Evolutionary conservation across 2,888 invertebrate genomes (phyloP).

Genomic region (Pelosia muscerda): DNA sequence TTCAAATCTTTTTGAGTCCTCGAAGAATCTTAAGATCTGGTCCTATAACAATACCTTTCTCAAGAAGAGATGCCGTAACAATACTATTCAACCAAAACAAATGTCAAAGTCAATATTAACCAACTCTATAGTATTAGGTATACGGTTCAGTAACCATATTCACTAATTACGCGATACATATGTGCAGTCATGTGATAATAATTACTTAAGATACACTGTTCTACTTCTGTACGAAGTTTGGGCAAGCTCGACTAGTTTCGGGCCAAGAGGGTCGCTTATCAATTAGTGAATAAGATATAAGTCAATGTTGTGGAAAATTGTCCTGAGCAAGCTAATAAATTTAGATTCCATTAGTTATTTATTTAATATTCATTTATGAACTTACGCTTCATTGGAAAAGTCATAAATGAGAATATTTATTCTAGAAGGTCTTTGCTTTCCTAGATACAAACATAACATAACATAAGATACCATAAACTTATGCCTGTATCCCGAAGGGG

Average conservation of each 20-base stretch:
- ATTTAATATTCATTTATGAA: background rate
- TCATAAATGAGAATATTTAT: background rate
- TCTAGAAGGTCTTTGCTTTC: no score
- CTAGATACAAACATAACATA: no score
- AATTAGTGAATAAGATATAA: constrained; percentile 5
- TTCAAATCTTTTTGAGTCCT: no score
- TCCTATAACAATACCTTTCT: no score
- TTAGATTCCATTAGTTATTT: background rate
- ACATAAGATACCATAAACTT: no score
- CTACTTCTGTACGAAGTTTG: background rate
- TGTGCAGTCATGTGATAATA: background rate
- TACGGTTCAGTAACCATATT: background rate
- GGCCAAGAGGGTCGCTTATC: constrained; percentile 4
- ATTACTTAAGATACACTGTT: background rate
- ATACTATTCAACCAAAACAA: background rate
- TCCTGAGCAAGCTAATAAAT: background rate
- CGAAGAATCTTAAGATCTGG: no score
- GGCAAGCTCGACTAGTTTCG: background rate
- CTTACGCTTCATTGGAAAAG: background rate
- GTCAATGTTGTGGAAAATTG: constrained; percentile 5
- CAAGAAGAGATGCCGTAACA: background rate
- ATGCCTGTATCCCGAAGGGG: no score
- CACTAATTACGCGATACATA: background rate
- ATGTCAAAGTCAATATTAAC: background rate
- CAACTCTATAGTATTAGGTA: background rate